phyloP scores from a whole-genome alignment of 2,888 invertebrate genomes.

The Tipula lateralis region DNA sequence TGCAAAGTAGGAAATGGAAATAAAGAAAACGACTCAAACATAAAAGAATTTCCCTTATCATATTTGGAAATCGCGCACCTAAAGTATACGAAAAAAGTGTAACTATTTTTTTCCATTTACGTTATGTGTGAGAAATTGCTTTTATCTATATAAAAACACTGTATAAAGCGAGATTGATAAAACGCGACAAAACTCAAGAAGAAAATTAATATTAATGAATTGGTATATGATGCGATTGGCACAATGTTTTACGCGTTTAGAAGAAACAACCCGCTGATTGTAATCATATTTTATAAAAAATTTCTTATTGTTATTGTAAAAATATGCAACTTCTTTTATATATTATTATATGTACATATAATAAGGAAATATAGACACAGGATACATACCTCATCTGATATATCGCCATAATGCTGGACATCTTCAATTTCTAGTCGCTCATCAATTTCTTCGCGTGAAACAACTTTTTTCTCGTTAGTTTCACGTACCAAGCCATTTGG shows the following conservation, averaged over 20 bases:
- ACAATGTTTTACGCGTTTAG: neutral
- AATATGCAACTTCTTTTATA: conserved; percentile 27
- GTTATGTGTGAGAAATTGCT: neutral
- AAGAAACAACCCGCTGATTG: neutral
- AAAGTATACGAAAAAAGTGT: neutral
- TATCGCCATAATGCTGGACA: conserved; percentile 74
- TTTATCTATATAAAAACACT: neutral
- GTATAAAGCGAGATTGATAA: neutral
- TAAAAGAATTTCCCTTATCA: neutral
- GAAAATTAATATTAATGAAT: conserved; percentile 19
- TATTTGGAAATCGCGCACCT: neutral
- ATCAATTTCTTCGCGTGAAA: conserved; percentile 77
- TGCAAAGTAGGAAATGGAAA: neutral
- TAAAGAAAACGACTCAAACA: neutral
- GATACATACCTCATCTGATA: conserved; percentile 74
- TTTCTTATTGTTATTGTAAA: neutral
- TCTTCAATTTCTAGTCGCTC: conserved; percentile 80
- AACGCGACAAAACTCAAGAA: neutral
- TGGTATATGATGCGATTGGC: neutral
- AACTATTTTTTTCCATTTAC: neutral
- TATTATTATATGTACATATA: neutral
- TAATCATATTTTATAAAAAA: neutral
- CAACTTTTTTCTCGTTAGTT: conserved; percentile 71
- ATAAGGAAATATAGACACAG: neutral
- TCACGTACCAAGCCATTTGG: conserved; percentile 75